Evolutionary conservation across 2,113 vertebrate species (phyloP).

Genomic region (Oryzias javanicus): DNA sequence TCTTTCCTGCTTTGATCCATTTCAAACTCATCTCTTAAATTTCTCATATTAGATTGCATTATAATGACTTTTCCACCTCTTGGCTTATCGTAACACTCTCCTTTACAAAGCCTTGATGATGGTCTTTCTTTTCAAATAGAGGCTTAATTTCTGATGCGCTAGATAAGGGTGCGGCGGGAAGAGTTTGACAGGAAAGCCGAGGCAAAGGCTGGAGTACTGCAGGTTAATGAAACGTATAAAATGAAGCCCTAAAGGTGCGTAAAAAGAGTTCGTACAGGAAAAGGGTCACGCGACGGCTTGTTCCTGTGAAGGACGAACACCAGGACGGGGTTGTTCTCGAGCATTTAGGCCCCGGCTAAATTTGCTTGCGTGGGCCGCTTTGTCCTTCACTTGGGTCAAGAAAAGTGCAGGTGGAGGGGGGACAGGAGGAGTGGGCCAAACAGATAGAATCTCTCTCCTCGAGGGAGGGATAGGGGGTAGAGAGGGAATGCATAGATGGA

Average conservation of each 20-base stretch:
- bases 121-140: conserved; percentile 3
- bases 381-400: conserved; percentile 61
- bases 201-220: conserved; percentile 62
- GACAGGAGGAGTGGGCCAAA: conserved; percentile 13
- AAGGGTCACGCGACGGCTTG: conserved; percentile 35
- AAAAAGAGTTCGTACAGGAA: conserved; percentile 25
- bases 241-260: conserved; percentile 54
- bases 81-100: conserved; percentile 45
- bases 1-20: conserved; percentile 14
- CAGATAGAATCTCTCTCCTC: conserved; percentile 56
- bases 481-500: conserved; percentile 54
- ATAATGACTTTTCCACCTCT: conserved; percentile 44
- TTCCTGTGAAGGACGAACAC: conserved; percentile 45
- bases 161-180: conserved; percentile 45
- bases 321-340: conserved; percentile 36
- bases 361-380: conserved; percentile 45
- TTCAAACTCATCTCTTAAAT: conserved; percentile 14
- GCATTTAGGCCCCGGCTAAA: conserved; percentile 26
- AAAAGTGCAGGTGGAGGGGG: conserved; percentile 30
- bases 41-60: conserved; percentile 39
- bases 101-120: conserved; percentile 29
- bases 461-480: conserved; percentile 47
- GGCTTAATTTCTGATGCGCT: conserved; percentile 31
- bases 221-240: conserved; percentile 64
- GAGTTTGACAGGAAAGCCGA: conserved; percentile 41